These are phyloP conservation scores for Petromus typicus DNA, from an alignment of 2,113 vertebrate genomes.

Conservation along the genomic window DNA sequence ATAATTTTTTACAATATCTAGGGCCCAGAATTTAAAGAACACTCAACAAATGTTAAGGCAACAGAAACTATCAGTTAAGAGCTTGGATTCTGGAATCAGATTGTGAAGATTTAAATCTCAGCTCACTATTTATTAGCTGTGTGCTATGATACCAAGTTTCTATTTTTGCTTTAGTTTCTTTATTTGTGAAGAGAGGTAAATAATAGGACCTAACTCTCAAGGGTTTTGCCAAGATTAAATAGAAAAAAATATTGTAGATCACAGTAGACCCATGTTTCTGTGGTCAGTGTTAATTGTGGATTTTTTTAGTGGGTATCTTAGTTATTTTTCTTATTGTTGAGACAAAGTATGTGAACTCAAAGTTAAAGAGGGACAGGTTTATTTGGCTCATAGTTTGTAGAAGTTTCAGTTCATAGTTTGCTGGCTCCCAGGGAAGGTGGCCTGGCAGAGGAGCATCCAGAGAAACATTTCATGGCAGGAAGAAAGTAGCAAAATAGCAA, in stretches of 20 bases:
- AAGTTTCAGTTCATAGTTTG: neutral
- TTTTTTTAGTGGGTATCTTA: neutral
- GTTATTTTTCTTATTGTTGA: neutral
- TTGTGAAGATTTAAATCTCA: neutral
- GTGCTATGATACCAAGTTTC: neutral
- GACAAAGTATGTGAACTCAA: neutral
- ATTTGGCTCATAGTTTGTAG: neutral
- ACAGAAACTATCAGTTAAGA: neutral
- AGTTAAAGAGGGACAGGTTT: neutral
- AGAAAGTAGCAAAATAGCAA: neutral
- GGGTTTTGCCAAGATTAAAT: neutral
- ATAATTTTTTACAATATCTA: neutral
- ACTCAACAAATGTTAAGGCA: neutral
- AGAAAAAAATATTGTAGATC: neutral
- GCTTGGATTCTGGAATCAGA: neutral
- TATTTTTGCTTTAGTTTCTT: conserved; percentile 8
- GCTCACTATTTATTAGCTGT: neutral
- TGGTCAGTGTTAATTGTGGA: neutral
- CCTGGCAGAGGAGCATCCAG: neutral
- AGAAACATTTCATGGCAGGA: neutral
- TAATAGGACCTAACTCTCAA: neutral
- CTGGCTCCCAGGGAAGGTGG: neutral
- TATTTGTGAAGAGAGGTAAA: conserved; percentile 10
- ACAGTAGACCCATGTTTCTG: neutral
- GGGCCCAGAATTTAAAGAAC: neutral